Percentiles rank a stretch among this genome's conserved stretches.
Conservation (phyloP, 1,140 invertebrate species). For the Heliothis virescens region DNA sequence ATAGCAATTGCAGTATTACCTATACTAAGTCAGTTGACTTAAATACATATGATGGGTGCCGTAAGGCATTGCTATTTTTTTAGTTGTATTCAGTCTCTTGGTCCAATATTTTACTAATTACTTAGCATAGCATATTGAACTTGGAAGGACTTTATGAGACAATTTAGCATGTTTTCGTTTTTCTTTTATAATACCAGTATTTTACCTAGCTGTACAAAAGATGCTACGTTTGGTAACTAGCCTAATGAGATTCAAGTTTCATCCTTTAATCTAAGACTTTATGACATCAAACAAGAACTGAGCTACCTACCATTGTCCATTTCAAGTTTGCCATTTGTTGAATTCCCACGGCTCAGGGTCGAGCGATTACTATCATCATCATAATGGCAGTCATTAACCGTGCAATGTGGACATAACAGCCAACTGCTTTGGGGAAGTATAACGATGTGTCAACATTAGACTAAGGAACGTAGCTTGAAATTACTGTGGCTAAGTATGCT, state of each 20-base stretch:
- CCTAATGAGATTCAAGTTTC: not conserved
- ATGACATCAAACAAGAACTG: not conserved
- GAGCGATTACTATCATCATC: conserved; percentile 27
- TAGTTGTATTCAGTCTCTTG: too few species aligned
- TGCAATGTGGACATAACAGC: conserved; percentile 22
- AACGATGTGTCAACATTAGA: conserved; percentile 11
- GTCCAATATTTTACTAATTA: too few species aligned
- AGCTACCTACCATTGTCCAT: conserved; percentile 15
- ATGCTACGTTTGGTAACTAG: not conserved
- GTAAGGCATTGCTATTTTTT: too few species aligned
- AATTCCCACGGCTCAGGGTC: conserved; percentile 23
- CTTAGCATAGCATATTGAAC: too few species aligned
- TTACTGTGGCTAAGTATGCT: not conserved
- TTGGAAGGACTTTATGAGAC: too few species aligned
- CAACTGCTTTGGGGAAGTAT: conserved; percentile 17
- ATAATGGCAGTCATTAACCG: conserved; percentile 33
- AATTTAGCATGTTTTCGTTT: too few species aligned
- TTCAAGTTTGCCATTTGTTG: conserved; percentile 10
- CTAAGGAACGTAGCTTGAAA: not conserved
- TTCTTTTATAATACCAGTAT: too few species aligned
- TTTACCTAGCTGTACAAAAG: too few species aligned
- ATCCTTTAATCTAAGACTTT: conserved; percentile 11
- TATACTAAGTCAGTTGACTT: too few species aligned
- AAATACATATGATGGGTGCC: too few species aligned
- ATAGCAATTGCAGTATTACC: too few species aligned